A percentile compares a stretch with the other conserved stretches of the same genome.
Evolutionary conservation across 2,113 vertebrate species (phyloP).

Genomic region (Gambusia affinis): DNA sequence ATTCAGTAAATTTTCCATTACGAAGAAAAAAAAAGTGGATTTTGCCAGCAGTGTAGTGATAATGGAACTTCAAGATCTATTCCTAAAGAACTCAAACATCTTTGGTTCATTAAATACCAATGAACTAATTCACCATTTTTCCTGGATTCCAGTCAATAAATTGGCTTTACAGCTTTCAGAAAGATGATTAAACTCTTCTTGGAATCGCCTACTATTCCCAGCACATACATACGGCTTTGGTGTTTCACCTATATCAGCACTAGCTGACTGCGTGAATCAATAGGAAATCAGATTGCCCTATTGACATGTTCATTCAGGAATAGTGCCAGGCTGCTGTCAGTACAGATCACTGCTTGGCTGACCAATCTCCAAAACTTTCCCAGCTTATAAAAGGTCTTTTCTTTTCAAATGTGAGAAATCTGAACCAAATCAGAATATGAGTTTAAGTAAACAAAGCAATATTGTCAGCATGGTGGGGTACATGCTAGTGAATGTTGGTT

Average conservation of each 20-base stretch:
- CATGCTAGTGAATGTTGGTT: neutral
- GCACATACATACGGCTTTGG: slow-evolving; percentile 5
- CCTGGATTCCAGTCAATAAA: slow-evolving; percentile 37
- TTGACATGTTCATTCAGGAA: slow-evolving; percentile 32
- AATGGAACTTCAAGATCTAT: neutral
- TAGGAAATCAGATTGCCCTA: slow-evolving; percentile 38
- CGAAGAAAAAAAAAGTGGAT: neutral
- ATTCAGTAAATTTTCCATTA: too few species aligned
- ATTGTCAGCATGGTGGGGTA: neutral
- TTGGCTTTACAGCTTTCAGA: slow-evolving; percentile 10
- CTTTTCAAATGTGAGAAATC: neutral
- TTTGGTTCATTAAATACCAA: slow-evolving; percentile 3
- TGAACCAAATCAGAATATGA: neutral
- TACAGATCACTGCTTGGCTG: neutral
- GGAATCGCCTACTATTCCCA: neutral
- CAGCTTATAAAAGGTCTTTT: neutral
- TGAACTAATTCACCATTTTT: slow-evolving; percentile 27
- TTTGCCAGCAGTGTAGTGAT: neutral
- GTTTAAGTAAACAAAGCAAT: too few species aligned
- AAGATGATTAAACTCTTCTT: neutral
- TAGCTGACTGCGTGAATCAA: slow-evolving; percentile 28
- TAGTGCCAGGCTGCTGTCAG: neutral
- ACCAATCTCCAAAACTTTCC: neutral
- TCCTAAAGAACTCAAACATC: slow-evolving; percentile 6
- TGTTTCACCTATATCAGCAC: slow-evolving; percentile 47